Percentiles rank a stretch among this genome's conserved stretches.
Evolutionary conservation across 2,113 vertebrate species (phyloP).

Genomic region (Micronisus gabar): DNA sequence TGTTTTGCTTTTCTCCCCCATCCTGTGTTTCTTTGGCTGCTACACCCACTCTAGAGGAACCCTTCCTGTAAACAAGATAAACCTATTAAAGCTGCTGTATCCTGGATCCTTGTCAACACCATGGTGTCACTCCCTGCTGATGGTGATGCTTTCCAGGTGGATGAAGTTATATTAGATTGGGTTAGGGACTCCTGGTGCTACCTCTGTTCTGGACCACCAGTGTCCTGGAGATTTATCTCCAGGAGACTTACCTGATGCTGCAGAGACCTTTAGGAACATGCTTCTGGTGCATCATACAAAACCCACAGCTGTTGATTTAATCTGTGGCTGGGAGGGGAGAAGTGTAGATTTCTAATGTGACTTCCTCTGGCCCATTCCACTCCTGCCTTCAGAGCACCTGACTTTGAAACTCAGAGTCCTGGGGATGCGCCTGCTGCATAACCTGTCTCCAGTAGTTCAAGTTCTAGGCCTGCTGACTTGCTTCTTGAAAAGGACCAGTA

Average conservation of each 20-base stretch:
- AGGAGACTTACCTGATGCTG: not conserved
- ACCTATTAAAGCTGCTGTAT: not conserved
- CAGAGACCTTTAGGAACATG: not conserved
- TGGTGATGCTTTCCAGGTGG: not conserved
- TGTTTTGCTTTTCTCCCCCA: not conserved
- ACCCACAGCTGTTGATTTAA: not conserved
- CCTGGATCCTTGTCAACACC: not conserved
- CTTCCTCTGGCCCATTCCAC: not conserved
- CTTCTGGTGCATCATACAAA: not conserved
- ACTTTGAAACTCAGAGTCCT: not conserved
- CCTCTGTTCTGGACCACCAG: not conserved
- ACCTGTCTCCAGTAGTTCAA: not conserved
- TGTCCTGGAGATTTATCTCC: not conserved
- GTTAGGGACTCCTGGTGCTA: not conserved
- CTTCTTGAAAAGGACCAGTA: not conserved
- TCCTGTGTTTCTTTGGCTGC: not conserved
- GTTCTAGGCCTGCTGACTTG: not conserved
- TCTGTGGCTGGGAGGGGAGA: not conserved
- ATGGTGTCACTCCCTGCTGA: not conserved
- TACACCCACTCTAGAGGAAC: not conserved
- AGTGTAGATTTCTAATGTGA: not conserved
- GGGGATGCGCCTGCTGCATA: not conserved
- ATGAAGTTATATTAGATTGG: not conserved
- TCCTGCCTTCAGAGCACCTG: not conserved
- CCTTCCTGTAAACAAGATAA: not conserved